Evolutionary conservation across 1,140 invertebrate species (phyloP).

Genomic region (Lepidurus packardi): DNA sequence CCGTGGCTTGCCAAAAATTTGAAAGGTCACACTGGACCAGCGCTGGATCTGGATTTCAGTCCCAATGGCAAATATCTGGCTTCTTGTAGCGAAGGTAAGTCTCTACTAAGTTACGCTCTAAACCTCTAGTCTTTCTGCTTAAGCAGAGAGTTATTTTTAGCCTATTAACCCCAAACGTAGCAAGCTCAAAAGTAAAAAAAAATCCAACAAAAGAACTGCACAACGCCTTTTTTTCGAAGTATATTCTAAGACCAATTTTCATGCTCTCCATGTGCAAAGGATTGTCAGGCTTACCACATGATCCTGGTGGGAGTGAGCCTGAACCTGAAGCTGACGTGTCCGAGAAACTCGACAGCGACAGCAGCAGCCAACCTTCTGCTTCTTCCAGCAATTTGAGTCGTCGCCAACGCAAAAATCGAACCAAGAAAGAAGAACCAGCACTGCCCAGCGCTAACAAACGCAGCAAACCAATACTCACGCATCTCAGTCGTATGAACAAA

Average conservation of each 20-base stretch:
- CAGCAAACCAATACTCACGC: background rate
- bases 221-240: background rate
- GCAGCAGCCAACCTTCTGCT: slow-evolving; percentile 23
- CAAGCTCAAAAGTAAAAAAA: background rate
- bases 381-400: slow-evolving; percentile 39
- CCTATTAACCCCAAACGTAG: background rate
- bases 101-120: background rate
- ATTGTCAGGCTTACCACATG: slow-evolving; percentile 12
- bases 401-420: slow-evolving; percentile 47
- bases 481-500: slow-evolving; percentile 6
- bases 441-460: background rate
- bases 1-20: slow-evolving; percentile 68
- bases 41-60: slow-evolving; percentile 71
- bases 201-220: background rate
- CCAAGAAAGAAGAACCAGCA: slow-evolving; percentile 40
- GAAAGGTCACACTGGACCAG: slow-evolving; percentile 68
- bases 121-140: background rate
- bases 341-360: slow-evolving; percentile 25
- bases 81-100: slow-evolving; percentile 72
- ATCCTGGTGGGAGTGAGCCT: slow-evolving; percentile 28
- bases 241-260: slow-evolving; percentile 19
- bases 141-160: background rate
- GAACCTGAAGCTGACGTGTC: slow-evolving; percentile 25
- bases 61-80: slow-evolving; percentile 75
- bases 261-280: slow-evolving; percentile 13